Conservation (phyloP, 2,113 vertebrate genomes). For the Cyanocitta stelleri region DNA sequence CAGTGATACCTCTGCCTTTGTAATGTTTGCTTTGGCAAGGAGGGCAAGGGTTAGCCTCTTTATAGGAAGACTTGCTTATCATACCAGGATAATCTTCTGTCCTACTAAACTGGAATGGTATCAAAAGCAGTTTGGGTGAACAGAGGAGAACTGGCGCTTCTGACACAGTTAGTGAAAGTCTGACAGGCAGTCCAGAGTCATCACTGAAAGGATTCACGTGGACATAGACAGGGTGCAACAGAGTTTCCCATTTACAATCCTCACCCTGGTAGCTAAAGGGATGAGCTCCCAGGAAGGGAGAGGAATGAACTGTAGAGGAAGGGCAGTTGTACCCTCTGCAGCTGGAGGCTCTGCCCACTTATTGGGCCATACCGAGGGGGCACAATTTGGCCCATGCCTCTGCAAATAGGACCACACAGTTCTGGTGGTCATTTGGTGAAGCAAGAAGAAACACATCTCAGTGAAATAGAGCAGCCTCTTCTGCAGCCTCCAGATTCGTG, state of each 20-base stretch:
- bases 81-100: background rate
- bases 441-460: background rate
- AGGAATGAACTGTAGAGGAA: background rate
- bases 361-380: accelerated
- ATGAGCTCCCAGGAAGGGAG: background rate
- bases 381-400: background rate
- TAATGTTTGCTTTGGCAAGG: constrained; percentile 12
- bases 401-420: accelerated
- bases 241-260: accelerated
- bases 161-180: background rate
- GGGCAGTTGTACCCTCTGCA: background rate
- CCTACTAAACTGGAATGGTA: background rate
- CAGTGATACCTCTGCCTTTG: background rate
- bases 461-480: background rate
- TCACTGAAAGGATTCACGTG: accelerated
- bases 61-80: background rate
- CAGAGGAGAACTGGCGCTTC: background rate
- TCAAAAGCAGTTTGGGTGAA: background rate
- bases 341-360: accelerated
- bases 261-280: background rate
- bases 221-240: background rate
- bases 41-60: background rate
- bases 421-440: accelerated
- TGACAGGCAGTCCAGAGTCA: background rate
- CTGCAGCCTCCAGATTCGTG: accelerated